Percentiles rank a stretch among this genome's conserved stretches.
Evolutionary conservation across 2,113 vertebrate species (phyloP).

Genomic region (Mirounga angustirostris): DNA sequence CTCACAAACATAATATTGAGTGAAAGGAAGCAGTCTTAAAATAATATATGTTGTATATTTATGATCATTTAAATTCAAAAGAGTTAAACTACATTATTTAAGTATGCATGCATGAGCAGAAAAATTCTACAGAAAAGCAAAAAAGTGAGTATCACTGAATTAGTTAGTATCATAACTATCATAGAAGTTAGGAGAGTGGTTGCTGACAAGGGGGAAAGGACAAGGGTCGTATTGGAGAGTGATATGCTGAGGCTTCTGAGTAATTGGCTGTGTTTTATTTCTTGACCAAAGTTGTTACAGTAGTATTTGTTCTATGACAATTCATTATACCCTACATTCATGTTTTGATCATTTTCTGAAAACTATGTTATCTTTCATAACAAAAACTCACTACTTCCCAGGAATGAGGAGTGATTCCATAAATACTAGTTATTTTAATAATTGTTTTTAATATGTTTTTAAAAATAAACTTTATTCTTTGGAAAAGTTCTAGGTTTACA

Average conservation of each 20-base stretch:
- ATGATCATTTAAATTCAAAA: not conserved
- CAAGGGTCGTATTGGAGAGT: not conserved
- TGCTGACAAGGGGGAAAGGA: not conserved
- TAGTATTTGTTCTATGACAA: not conserved
- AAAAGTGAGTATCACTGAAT: not conserved
- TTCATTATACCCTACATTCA: not conserved
- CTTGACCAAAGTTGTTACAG: not conserved
- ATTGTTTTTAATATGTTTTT: not conserved
- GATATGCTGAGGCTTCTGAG: not conserved
- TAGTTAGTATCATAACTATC: not conserved
- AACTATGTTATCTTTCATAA: not conserved
- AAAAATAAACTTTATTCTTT: not conserved
- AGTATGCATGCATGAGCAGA: not conserved
- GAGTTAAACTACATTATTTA: not conserved
- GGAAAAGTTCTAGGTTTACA: not conserved
- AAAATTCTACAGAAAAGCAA: not conserved
- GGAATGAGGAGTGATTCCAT: not conserved
- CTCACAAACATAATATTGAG: not conserved
- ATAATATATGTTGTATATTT: not conserved
- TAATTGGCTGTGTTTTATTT: not conserved
- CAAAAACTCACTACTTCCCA: not conserved
- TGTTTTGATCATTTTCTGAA: not conserved
- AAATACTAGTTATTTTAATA: slow-evolving; percentile 1
- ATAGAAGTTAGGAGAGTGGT: not conserved
- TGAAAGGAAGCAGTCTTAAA: slow-evolving; percentile 28